A percentile compares a stretch with the other conserved stretches of the same genome.
Conservation (phyloP, 1,140 invertebrate genomes). For the Bombus superbus region DNA sequence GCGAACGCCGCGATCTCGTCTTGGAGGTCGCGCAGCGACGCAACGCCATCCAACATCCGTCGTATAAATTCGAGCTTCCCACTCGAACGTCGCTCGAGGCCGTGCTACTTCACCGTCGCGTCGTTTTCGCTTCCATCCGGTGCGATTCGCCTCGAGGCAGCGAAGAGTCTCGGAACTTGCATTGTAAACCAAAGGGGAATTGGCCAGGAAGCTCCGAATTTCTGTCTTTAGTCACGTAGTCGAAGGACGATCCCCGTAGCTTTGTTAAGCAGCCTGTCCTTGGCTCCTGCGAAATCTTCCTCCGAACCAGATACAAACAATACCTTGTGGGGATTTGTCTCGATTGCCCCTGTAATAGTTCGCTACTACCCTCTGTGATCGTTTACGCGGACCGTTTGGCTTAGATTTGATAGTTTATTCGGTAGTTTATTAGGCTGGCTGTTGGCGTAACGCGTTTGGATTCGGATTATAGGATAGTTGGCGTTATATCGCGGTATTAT, state of each 20-base stretch:
- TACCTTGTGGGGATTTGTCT: background rate
- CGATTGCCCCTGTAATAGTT: background rate
- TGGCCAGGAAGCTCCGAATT: conserved; percentile 45
- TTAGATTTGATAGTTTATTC: background rate
- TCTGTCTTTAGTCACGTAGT: conserved; percentile 48
- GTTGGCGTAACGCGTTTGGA: background rate
- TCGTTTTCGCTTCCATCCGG: background rate
- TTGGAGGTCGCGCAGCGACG: conserved; percentile 1
- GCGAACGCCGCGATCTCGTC: background rate
- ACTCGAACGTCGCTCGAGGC: conserved; percentile 43
- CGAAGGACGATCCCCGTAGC: conserved; percentile 35
- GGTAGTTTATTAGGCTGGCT: background rate
- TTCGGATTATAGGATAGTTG: background rate
- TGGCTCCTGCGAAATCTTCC: too few species aligned
- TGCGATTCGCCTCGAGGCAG: conserved; percentile 42
- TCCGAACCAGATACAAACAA: background rate
- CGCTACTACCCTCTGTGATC: background rate
- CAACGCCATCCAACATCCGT: background rate
- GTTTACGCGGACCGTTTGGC: background rate
- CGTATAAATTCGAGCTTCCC: conserved; percentile 44
- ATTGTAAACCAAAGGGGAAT: conserved; percentile 8
- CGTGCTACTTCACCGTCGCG: conserved; percentile 1
- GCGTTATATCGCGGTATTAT: background rate
- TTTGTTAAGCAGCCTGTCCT: conserved; percentile 46
- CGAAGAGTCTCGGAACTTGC: conserved; percentile 46